Percentiles rank a stretch among this genome's conserved stretches.
phyloP scores from a whole-genome alignment of 1,140 invertebrate species.

The Hycleus cichorii region DNA sequence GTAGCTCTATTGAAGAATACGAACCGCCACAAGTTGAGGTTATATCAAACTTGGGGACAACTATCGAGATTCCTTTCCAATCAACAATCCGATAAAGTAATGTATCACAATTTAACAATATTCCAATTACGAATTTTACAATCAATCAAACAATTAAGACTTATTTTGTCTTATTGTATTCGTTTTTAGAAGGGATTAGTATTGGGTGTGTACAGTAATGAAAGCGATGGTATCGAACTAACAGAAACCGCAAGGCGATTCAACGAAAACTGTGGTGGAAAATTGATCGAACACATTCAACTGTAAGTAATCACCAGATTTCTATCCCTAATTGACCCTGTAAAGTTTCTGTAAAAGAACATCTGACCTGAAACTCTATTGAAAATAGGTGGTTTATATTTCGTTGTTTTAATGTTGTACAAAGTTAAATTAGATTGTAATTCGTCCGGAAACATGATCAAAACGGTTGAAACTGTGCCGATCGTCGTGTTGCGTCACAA shows the following conservation, averaged over 20 bases:
- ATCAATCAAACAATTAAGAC: too few relatives aligned
- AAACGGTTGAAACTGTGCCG: too few relatives aligned
- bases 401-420: too few relatives aligned
- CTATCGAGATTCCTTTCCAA: too few relatives aligned
- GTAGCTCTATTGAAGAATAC: too few relatives aligned
- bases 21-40: too few relatives aligned
- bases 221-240: slow-evolving; percentile 43
- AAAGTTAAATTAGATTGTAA: too few relatives aligned
- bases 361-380: slow-evolving; percentile 21
- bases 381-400: too few relatives aligned
- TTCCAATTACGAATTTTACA: too few relatives aligned
- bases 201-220: slow-evolving; percentile 48
- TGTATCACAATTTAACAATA: not conserved
- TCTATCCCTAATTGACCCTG: not conserved
- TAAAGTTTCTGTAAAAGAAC: not conserved
- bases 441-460: too few relatives aligned
- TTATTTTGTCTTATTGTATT: not conserved
- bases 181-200: slow-evolving; percentile 48
- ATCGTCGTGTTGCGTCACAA: too few relatives aligned
- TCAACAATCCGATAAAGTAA: not conserved
- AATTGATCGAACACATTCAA: slow-evolving; percentile 44
- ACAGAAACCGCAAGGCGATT: slow-evolving; percentile 47
- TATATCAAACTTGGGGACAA: too few relatives aligned
- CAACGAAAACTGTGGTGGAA: slow-evolving; percentile 44
- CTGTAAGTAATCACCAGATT: slow-evolving; percentile 44